Evolutionary conservation across 2,888 invertebrate species (phyloP).

Genomic region (Chesias legatella): DNA sequence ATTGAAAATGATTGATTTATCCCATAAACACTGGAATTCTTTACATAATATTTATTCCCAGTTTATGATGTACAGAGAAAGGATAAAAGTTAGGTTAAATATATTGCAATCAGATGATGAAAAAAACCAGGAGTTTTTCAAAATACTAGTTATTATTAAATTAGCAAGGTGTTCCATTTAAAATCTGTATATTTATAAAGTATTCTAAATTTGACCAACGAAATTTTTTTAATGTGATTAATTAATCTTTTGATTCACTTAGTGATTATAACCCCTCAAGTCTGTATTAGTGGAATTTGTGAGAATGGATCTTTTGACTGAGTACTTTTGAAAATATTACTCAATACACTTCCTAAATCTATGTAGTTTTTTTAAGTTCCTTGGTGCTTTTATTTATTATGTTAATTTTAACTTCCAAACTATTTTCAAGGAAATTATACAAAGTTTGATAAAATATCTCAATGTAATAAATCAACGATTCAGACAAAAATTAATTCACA

Average conservation of each 20-base stretch:
- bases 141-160: not conserved
- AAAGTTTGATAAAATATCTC: not conserved
- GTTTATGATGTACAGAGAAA: no score
- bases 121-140: no score
- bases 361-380: conserved; percentile 7
- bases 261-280: not conserved
- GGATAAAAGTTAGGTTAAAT: no score
- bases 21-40: no score
- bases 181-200: conserved; percentile 10
- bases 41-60: no score
- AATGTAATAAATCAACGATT: no score
- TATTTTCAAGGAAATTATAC: conserved; percentile 2
- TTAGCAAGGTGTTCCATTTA: not conserved
- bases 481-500: no score
- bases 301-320: not conserved
- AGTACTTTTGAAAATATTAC: conserved; percentile 4
- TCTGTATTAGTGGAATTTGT: no score
- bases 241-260: no score
- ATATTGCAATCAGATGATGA: no score
- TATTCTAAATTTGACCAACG: conserved; percentile 26
- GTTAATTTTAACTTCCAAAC: conserved; percentile 2
- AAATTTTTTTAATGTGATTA: conserved; percentile 14
- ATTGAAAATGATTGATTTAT: no score
- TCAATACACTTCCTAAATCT: not conserved
- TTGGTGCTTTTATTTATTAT: conserved; percentile 3